Base-by-base conservation (phyloP, 2,113 vertebrate genomes). In the Garra rufa region DNA sequence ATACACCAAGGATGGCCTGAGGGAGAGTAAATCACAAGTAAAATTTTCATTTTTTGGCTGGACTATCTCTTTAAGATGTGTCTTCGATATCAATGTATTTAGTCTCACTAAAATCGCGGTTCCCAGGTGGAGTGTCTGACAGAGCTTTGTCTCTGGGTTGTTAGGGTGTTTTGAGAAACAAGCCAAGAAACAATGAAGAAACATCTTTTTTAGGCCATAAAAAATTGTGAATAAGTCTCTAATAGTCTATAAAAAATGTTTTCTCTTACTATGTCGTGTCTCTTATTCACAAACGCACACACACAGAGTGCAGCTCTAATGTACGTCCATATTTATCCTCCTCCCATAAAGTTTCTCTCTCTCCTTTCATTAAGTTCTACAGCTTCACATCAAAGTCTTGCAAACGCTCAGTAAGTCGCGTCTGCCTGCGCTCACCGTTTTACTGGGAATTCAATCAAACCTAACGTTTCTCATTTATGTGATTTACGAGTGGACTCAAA, bases 381-480 rank as follows among this genome's bases (percentile, higher is more conserved):
- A 46, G 21, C 38, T 71, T 26, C 43, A 43, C 83, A n/a, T 85
- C 46, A 71, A 73, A 48, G 24, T 10, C 11, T 17, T n/a, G 63
- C 73, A 67, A 26, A 34, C 24, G 26, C 43, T 74, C 43, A 19
- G 15, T 44, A 21, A 55, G 59, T 26, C 21, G 5, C 11, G 55
- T 15, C 55, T 63, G 26, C 10, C 24, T 63, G 70, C 61, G 28
- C 24, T 17, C 59, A 41, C 6, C 44, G 52, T 44, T 67, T 67
- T 67, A 67, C 65, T 69, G 30, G 65, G 17, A 69, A 69, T 69
- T 69, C 65, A 69, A 21, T 69, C 65, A 41, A 69, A 69, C 65
- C 65, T 69, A 21, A 38, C 65, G 1, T 21, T 59, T 44, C 15
- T 70, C 52, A 14, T 79, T 85, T 61, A 61, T 74, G 70, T 46